Percentiles rank a stretch among this genome's conserved stretches.
Evolutionary conservation across 1,140 invertebrate species (phyloP).

Genomic region (Caerostris extrusa): DNA sequence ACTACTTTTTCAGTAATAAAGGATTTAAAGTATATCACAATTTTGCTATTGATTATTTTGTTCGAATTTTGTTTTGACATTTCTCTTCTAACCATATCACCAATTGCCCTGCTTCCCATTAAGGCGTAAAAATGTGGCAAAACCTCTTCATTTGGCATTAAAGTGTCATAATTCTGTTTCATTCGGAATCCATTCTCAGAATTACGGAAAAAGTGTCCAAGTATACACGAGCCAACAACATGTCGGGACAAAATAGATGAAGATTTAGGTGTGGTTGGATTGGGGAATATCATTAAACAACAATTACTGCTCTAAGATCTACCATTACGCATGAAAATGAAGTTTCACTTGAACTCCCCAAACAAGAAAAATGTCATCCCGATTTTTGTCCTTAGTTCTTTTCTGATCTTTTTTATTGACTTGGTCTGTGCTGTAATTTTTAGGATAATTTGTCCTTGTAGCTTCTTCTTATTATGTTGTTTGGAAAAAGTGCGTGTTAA

Average conservation of each 20-base stretch:
- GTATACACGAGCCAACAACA: not conserved
- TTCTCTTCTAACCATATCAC: not conserved
- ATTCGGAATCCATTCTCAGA: constrained; percentile 18
- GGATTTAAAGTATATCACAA: not conserved
- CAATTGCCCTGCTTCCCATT: not conserved
- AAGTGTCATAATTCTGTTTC: constrained; percentile 30
- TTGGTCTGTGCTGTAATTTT: not conserved
- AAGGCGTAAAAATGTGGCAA: not conserved
- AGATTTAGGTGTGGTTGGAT: constrained; percentile 68
- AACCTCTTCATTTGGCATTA: constrained; percentile 35
- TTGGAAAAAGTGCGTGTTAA: constrained; percentile 58
- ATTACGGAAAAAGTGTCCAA: constrained; percentile 32
- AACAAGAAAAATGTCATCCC: constrained; percentile 64
- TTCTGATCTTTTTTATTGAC: constrained; percentile 27
- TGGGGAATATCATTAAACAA: constrained; percentile 66
- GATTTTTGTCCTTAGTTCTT: constrained; percentile 1
- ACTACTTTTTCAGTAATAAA: not conserved
- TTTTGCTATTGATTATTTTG: not conserved
- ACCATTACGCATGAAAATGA: constrained; percentile 74
- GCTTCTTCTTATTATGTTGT: not conserved
- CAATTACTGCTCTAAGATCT: constrained; percentile 60
- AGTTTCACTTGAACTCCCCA: constrained; percentile 42
- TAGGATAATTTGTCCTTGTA: constrained; percentile 70
- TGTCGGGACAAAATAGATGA: constrained; percentile 64
- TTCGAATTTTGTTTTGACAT: not conserved